A percentile compares a stretch with the other conserved stretches of the same genome.
phyloP scores from a whole-genome alignment of 2,113 vertebrate species.

The Nothocercus nigrocapillus region DNA sequence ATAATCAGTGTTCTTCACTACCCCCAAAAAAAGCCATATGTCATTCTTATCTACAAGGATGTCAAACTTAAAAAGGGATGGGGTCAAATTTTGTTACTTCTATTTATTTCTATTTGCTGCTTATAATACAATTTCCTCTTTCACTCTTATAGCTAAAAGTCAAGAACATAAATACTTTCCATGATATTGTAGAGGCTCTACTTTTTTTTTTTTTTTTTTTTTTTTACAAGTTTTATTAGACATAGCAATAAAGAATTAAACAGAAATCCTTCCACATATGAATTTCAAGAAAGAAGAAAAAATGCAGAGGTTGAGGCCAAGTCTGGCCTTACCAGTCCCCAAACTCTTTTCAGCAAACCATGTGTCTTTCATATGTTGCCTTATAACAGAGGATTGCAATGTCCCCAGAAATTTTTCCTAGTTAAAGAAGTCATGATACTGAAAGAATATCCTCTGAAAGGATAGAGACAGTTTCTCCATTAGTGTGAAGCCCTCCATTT shows the following conservation, averaged over 20 bases:
- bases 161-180: conserved; percentile 27
- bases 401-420: not conserved
- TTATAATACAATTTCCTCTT: conserved; percentile 50
- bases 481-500: not conserved
- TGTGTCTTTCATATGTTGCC: not conserved
- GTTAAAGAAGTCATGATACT: not conserved
- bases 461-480: fast-evolving
- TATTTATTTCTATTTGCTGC: conserved; percentile 57
- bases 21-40: conserved; percentile 18
- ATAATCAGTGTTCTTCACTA: conserved; percentile 33
- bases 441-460: not conserved
- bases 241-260: not conserved
- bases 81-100: conserved; percentile 51
- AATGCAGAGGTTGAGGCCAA: not conserved
- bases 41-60: conserved; percentile 55
- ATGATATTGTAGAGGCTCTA: not conserved
- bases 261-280: not conserved
- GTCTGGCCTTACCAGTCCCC: not conserved
- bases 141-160: not conserved
- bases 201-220: not conserved
- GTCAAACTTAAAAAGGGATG: conserved; percentile 58
- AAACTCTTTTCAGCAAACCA: not conserved
- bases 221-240: not conserved
- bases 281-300: not conserved
- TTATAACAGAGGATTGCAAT: not conserved